Evolutionary conservation across 2,113 vertebrate genomes (phyloP), one percentile per base, ranked within the genome.

Genomic region (Eulacestoma nigropectus): DNA sequence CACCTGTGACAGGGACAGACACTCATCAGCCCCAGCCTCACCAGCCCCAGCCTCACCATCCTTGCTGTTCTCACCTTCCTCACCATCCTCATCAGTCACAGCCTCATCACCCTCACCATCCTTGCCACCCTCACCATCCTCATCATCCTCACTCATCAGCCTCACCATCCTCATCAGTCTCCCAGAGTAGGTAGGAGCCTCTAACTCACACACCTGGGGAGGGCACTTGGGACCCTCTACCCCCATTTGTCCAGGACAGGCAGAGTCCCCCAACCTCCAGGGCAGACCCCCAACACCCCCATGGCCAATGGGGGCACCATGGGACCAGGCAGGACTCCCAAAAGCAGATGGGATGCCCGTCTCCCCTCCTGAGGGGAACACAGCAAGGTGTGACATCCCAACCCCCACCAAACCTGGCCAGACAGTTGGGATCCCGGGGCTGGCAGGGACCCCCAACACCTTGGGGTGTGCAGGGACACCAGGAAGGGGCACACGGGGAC

Each of bases 1-100:
- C 79, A 98, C 98, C 99, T 99, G 96, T 4, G 0, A 1, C 0
- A 1, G 15, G 25, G 11, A 44, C 69, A 59, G 63, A 23, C n/a
- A 30, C 10, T 50, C 79, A 8, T 6, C 78, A 55, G n/a, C 62
- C 77, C 32, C 37, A 32, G 16, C 77, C 19, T 44, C 26, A 19
- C 11, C 46, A 21, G n/a, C 62, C 77, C 32, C 37, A 32, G 16
- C 77, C 19, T 44, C 26, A 19, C 11, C 46, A 21, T 7, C 17
- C 19, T 20, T 13, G 2, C n/a, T 30, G 17, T 52, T 56, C 55
- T 56, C 55, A 56, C 25, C n/a, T 14, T 5, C 33, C 21, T 32
- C 35, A 9, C 11, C 33, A 25, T 8, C 13, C 49, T 50, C 47
- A 47, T 23, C 47, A 22, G 32, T 30, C 9, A 13, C 39, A 29